A percentile compares a stretch with the other conserved stretches of the same genome.
Evolutionary conservation across 2,797 vertebrate genomes (phyloP).

Genomic region (Lates japonicus): DNA sequence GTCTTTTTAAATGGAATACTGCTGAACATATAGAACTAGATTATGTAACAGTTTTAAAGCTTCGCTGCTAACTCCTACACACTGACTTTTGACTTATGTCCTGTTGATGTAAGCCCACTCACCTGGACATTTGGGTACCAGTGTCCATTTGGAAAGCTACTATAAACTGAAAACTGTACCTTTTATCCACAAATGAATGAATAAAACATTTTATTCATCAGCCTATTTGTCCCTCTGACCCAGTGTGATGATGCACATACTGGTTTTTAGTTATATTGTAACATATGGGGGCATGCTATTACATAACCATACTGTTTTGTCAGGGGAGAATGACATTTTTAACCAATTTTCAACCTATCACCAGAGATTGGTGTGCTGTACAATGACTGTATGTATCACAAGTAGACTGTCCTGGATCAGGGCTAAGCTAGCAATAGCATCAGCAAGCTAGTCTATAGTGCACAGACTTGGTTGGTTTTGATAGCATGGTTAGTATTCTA

Average conservation of each 20-base stretch:
- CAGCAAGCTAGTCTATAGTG: too few species aligned
- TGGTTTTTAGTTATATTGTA: neutral
- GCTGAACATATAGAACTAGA: neutral
- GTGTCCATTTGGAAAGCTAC: neutral
- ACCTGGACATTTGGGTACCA: conserved; percentile 15
- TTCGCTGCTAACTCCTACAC: conserved; percentile 17
- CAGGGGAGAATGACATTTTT: neutral
- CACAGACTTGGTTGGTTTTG: too few species aligned
- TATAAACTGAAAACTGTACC: neutral
- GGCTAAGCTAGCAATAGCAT: too few species aligned
- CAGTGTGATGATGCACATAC: neutral
- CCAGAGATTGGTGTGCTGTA: too few species aligned
- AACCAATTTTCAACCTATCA: neutral
- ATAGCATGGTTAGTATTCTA: too few species aligned
- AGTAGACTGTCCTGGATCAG: too few species aligned
- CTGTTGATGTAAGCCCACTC: conserved; percentile 19
- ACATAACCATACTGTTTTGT: neutral
- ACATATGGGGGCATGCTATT: neutral
- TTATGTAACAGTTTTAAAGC: conserved; percentile 11
- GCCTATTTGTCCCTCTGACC: neutral
- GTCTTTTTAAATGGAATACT: conserved; percentile 3
- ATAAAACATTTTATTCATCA: conserved; percentile 4
- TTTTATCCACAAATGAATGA: neutral
- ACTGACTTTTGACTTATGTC: conserved; percentile 7
- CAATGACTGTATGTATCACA: too few species aligned